phyloP scores from a whole-genome alignment of 1,140 invertebrate genomes.

The Schlechtendalia chinensis region DNA sequence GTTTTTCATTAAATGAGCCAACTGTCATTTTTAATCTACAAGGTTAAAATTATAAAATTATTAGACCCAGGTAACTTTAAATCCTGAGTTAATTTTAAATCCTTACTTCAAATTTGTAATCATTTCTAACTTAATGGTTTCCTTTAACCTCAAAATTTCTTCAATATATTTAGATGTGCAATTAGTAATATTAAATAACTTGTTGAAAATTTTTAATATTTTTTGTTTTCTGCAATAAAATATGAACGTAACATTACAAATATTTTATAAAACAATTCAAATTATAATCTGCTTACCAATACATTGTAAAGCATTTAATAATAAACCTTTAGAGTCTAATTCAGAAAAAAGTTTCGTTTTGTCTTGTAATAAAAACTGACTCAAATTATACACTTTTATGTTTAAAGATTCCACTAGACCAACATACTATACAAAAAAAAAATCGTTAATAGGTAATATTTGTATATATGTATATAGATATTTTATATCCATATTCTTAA shows the following conservation, averaged over 20 bases:
- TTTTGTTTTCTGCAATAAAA: neutral
- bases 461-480: too few relatives aligned
- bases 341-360: conserved; percentile 92
- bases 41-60: neutral
- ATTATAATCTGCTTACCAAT: neutral
- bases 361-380: conserved; percentile 95
- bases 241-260: too few relatives aligned
- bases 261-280: too few relatives aligned
- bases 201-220: neutral
- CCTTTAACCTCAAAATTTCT: neutral
- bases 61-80: too few relatives aligned
- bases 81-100: too few relatives aligned
- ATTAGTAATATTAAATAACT: neutral
- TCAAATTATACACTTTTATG: conserved; percentile 89
- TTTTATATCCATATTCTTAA: too few relatives aligned
- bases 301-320: neutral
- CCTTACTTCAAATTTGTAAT: neutral
- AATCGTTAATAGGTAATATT: neutral
- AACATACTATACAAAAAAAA: neutral
- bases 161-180: neutral
- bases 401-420: conserved; percentile 58
- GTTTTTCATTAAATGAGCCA: neutral
- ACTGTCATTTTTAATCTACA: neutral
- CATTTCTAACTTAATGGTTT: neutral
- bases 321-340: conserved; percentile 69